Evolutionary conservation across 2,113 vertebrate species (phyloP), one percentile per base, ranked within the genome.

Genomic region (Macrotis lagotis): DNA sequence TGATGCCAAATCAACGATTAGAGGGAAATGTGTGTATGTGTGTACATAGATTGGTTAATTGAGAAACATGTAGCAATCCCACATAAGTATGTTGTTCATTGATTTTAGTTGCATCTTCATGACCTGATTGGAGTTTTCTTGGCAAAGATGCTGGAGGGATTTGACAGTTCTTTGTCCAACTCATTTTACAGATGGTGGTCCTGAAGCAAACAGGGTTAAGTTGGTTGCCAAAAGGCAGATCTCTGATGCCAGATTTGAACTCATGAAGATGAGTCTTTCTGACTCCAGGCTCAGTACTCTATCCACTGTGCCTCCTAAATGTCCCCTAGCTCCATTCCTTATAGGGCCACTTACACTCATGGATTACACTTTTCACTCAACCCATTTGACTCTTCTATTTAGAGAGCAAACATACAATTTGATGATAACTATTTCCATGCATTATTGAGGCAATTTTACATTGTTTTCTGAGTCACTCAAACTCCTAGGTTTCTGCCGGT

Each of bases 1-100:
- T 22, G 48, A 94, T 89, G 47, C 5, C 31, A 95, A 91, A 90
- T 51, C 93, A 91, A 89, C 16, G 48, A 59, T 48, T 93, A 19
- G 51, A 88, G 55, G 92, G 37, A 90, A 89, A 89, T 52, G n/a
- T 44, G 66, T 83, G n/a, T 24, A 37, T n/a, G n/a, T 24, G 19
- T 24, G n/a, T 44, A 8, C 19, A 44, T 8, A 44, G 5, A 83
- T 24, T 83, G n/a, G n/a, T 83, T 66, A 37, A 66, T 3, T 44
- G 66, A 44, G n/a, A 19, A 83, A 2, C 59, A 66, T 16, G 31
- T 12, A 66, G 5, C 59, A 37, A 37, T 44, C 19, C 66, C 44
- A 44, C 16, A 83, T 37, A 66, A 37, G 28, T 12, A 14, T 37
- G 55, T 37, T 59, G 1, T 59, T 66, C 59, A 66, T 11, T 66